A percentile compares a stretch with the other conserved stretches of the same genome.
Evolutionary conservation across 2,797 vertebrate genomes (phyloP).

Genomic region (Numenius phaeopus): DNA sequence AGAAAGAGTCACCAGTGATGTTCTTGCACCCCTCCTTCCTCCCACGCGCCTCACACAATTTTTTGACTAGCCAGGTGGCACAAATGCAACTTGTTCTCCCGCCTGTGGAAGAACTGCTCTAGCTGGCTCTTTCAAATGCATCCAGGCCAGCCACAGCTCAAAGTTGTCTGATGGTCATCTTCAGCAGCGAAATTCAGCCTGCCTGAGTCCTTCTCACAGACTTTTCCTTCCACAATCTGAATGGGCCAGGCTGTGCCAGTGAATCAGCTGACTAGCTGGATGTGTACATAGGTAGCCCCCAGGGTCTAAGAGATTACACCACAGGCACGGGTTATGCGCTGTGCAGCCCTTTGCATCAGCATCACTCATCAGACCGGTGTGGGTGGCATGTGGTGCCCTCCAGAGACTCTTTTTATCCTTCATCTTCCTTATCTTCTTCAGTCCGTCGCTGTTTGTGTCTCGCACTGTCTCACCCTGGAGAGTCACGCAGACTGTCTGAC

Average conservation of each 20-base stretch:
- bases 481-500: not conserved
- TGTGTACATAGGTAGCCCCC: not conserved
- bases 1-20: not conserved
- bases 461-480: not conserved
- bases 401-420: not conserved
- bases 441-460: not conserved
- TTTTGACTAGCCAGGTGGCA: not conserved
- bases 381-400: not conserved
- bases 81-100: not conserved
- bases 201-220: not conserved
- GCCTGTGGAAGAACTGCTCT: conserved; percentile 3
- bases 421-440: not conserved
- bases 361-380: not conserved
- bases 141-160: not conserved
- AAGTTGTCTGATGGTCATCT: conserved; percentile 24
- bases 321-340: not conserved
- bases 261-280: not conserved
- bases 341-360: not conserved
- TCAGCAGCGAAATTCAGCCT: not conserved
- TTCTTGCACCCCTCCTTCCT: conserved; percentile 1
- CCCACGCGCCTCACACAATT: not conserved
- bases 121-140: conserved; percentile 1
- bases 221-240: not conserved
- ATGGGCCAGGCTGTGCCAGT: not conserved
- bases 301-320: not conserved